These are phyloP conservation scores for Zootoca vivipara DNA, from an alignment of 2,113 vertebrate species.

Conservation along the genomic window DNA sequence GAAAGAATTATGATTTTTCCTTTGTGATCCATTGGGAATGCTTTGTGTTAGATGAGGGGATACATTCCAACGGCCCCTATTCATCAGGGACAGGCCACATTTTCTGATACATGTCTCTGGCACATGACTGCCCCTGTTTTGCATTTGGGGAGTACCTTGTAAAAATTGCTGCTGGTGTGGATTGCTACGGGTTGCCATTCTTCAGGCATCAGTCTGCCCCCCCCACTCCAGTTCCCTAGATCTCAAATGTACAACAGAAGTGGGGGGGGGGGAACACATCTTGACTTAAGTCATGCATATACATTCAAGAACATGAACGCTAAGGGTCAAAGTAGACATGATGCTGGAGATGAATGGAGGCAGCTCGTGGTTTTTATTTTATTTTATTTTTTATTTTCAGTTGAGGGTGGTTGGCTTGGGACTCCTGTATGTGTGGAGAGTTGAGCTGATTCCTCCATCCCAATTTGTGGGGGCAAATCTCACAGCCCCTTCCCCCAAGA, in stretches of 20 bases:
- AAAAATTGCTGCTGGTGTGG: not conserved
- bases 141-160: not conserved
- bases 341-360: not conserved
- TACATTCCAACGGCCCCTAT: not conserved
- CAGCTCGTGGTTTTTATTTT: too few species aligned
- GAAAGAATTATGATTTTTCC: not conserved
- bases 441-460: too few species aligned
- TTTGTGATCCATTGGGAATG: not conserved
- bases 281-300: not conserved
- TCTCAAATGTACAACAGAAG: not conserved
- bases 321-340: not conserved
- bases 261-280: too few species aligned
- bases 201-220: too few species aligned
- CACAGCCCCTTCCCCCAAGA: too few species aligned
- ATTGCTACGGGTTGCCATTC: too few species aligned
- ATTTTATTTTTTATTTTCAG: not conserved
- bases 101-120: not conserved
- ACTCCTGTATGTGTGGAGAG: not conserved
- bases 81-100: not conserved
- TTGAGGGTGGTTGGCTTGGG: not conserved
- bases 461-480: too few species aligned
- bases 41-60: not conserved
- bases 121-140: not conserved
- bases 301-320: not conserved
- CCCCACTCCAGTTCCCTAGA: not conserved